Conservation (phyloP, 2,113 vertebrate genomes). For the Ceyx margarethae region DNA sequence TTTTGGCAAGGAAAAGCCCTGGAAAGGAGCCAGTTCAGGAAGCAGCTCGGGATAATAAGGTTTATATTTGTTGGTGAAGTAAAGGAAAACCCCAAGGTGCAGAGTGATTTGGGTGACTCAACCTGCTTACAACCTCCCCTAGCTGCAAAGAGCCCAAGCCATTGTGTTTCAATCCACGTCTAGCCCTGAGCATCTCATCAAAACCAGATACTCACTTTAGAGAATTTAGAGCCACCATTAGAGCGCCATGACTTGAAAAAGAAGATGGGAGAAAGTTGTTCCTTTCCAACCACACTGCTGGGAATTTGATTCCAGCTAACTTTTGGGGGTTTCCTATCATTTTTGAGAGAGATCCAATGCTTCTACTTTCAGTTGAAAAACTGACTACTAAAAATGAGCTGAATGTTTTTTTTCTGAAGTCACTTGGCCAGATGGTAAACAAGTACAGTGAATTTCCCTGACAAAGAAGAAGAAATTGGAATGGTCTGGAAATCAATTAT, state of each 20-base stretch:
- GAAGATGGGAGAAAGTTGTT: neutral
- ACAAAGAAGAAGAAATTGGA: neutral
- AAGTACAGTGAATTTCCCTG: neutral
- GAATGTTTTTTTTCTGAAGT: neutral
- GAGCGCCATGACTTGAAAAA: neutral
- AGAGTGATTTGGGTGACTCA: constrained; percentile 58
- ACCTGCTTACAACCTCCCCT: neutral
- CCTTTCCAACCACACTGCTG: neutral
- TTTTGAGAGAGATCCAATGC: constrained; percentile 1
- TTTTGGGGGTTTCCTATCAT: constrained; percentile 8
- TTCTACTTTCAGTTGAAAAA: neutral
- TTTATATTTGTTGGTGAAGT: constrained; percentile 42
- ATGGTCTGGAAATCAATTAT: neutral
- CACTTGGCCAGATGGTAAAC: constrained; percentile 4
- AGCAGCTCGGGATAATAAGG: constrained; percentile 58
- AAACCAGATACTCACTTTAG: neutral
- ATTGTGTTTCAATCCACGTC: neutral
- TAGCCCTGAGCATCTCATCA: neutral
- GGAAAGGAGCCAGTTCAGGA: constrained; percentile 54
- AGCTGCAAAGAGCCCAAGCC: neutral
- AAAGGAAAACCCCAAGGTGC: constrained; percentile 52
- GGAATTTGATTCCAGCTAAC: neutral
- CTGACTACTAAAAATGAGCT: neutral
- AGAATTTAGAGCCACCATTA: neutral
- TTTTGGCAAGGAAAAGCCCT: constrained; percentile 35